Base-by-base conservation (phyloP, 2,797 vertebrate species). In the Rousettus madagascariensis region DNA sequence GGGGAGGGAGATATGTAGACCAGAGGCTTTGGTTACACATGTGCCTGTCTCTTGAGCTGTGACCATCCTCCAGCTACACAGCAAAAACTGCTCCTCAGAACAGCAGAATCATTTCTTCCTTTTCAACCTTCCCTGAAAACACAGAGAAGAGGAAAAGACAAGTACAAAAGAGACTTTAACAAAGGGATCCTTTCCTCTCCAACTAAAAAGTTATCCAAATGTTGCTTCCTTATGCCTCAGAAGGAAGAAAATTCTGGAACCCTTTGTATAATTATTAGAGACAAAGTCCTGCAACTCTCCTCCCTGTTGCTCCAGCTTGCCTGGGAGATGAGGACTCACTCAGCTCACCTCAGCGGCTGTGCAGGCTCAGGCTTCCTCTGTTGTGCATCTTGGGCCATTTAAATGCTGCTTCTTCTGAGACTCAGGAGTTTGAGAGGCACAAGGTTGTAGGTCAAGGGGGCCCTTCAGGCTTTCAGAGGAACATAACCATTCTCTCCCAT, bases 51-150 rank as follows among this genome's bases (percentile, higher is more conserved):
- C 93, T 91, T 68, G 83, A 72, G 86, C 84, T 10, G 0, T 12
- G 77, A 16, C 82, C 86, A 91, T 89, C 89, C 86, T 90, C 94
- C 93, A 91, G 89, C 94, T 91, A 66, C 74, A 28, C 13, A 53
- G 89, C 57, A 15, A 71, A 57, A 74, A 26, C 33, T 8, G 15
- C 20, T 69, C 46, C 80, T 63, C 51, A 43, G 87, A 93, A 59
- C n/a, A 69, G 59, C 38, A 79, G 51, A 74, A 68, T 30, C 8
- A 53, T 33, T 61, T 86, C 66, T 93, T 95, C 72, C 87, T 82
- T 79, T 22, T 85, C 85, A 66, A 28, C 59, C 83, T 89, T 96
- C 82, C 74, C 93, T 94, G 86, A 86, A 84, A 90, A 51, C 80
- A 69, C 43, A 36, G 63, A 94, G 74, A 87, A 4, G 24, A 77